Conservation (phyloP, 2,113 vertebrate species). For the Actenoides hombroni region DNA sequence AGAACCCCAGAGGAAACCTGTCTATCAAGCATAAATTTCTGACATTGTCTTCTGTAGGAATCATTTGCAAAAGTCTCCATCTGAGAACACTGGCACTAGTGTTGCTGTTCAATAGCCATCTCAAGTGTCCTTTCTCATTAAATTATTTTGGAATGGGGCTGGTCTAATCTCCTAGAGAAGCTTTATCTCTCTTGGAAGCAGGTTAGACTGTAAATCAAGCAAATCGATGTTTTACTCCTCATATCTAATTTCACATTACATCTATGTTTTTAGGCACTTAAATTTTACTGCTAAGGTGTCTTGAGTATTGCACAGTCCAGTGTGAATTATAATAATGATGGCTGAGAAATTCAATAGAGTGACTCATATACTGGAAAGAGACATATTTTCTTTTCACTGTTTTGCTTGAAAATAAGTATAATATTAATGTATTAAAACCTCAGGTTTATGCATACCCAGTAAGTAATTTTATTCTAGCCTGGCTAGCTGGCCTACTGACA, state of each 20-base stretch:
- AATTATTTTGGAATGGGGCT: conserved; percentile 16
- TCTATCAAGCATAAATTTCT: not conserved
- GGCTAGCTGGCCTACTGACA: conserved; percentile 58
- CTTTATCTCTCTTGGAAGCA: conserved; percentile 33
- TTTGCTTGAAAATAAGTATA: conserved; percentile 58
- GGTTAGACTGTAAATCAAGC: conserved; percentile 20
- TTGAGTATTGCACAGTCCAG: not conserved
- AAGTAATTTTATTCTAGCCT: conserved; percentile 68
- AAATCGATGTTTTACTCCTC: conserved; percentile 33
- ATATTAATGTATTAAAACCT: not conserved
- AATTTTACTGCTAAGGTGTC: conserved; percentile 16
- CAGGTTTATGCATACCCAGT: not conserved
- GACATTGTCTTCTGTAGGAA: not conserved
- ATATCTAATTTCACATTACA: conserved; percentile 43
- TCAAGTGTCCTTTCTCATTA: not conserved
- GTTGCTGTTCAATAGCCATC: not conserved
- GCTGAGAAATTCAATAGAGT: not conserved
- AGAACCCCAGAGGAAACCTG: not conserved
- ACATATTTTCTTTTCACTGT: not conserved
- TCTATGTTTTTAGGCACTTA: conserved; percentile 27
- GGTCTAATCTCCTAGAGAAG: not conserved
- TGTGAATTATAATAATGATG: conserved; percentile 10
- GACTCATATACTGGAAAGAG: not conserved
- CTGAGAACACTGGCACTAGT: not conserved
- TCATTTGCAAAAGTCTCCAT: not conserved